Evolutionary conservation across 2,888 invertebrate species (phyloP), one percentile per base, ranked within the genome.

Genomic region (Masnerella sp.): DNA sequence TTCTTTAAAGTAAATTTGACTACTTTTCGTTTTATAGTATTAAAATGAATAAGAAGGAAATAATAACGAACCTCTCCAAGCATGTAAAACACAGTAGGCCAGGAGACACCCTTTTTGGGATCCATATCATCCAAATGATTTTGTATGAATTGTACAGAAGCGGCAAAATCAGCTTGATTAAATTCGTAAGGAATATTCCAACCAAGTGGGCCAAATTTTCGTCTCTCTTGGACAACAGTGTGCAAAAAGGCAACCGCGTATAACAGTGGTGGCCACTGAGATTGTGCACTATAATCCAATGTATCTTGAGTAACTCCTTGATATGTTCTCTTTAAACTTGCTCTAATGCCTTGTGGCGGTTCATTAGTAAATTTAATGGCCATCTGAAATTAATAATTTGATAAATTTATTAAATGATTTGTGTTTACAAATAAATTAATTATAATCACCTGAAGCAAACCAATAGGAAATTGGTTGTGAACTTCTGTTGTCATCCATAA

Each of bases 141-240:
- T 87, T 98, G 98, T 68, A 98, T 91, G 85, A 98, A 98, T 87
- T 97, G 97, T 0, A 98, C 95, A 71, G 97, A 95, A 1, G 98
- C 96, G 1, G 96, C 95, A 84, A 97, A 97, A 87, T 98, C 98
- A 0, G 98, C 95, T 89, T 98, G 97, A 88, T 96, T 96, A 86
- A 98, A 98, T 88, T 98, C 98, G 82, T 98, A 98, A 0, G 97
- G 96, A 76, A 98, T 91, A 85, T 98, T 98, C 98, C 98, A 98
- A 5, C 98, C 98, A 9, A 98, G 90, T 0, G 98, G 96, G 0
- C 98, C 98, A 85, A 97, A 98, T 88, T 98, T 98, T 76, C 98
- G 90, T 75, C 98, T 90, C 87, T 98, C 98, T 88, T 98, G 97
- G 0, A 98, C 94, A 20, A 98, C 95, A 0, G 97, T 98, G 81